Base-by-base conservation (phyloP, 1,140 invertebrate genomes). In the Pissodes strobi region DNA sequence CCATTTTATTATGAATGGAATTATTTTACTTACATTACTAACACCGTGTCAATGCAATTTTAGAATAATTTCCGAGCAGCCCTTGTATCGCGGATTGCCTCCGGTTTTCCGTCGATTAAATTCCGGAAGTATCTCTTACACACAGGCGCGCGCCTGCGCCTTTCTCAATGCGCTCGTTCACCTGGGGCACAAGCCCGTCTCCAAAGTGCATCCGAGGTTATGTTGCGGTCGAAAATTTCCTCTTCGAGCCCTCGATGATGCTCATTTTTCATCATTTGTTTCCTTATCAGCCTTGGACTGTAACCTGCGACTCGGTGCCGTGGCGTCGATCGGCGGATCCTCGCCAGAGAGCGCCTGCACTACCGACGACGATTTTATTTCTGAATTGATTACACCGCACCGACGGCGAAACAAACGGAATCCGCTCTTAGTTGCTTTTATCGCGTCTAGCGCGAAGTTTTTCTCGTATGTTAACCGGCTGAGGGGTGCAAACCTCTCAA, bases 281-380 rank as follows among this genome's bases (percentile, higher is more conserved):
- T 13, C 51, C 49, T 75, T 73, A 75, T 76, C 75, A 76, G 70
- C 73, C 73, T 76, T 76, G 73, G 73, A 75, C 71, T 74, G 72
- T 74, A 71, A 71, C 68, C 72, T 58, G 69, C 60, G 53, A 65
- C 69, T 61, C 68, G 63, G 62, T 18, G 38, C 27, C 60, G 60
- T 55, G 49, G 49, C 19, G 30, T 27, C 19, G n/a, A n/a, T n/a
- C n/a, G n/a, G n/a, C 37, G 53, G 13, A 22, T 57, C 58, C 23
- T 60, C 69, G 69, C 64, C 52, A 71, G 71, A 72, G 73, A 71
- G 75, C 75, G 74, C 70, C 69, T 68, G 71, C 71, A 72, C 71
- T 73, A 71, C 70, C 73, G 73, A 75, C 49, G 68, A 73, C 73
- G 71, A 76, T 73, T 76, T 76, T 77, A 72, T 51, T 61, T 77